Evolutionary conservation across 2,113 vertebrate species (phyloP), one percentile per base, ranked within the genome.

Genomic region (Gnathonemus echidnorhynchus): DNA sequence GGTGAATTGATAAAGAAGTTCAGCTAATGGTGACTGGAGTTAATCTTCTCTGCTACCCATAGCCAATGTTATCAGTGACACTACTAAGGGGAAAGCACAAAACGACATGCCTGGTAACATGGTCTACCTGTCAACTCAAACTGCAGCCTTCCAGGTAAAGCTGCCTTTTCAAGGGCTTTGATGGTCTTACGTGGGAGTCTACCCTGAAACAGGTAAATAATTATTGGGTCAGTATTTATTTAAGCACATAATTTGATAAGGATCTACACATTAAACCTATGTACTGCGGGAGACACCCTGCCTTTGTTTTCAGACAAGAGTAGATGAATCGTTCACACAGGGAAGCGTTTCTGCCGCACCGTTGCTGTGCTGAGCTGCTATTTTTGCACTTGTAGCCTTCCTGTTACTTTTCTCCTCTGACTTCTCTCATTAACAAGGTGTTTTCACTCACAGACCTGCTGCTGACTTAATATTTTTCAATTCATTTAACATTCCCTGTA

Each of bases 91-190:
- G 31, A 42, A 80, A 42, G 39, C n/a, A 27, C n/a, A 70, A 35
- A 74, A 49, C 8, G 8, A 24, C 11, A 35, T 62, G 42, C 9
- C n/a, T 19, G 3, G 5, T 4, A 86, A n/a, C 42, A 49, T 46
- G 56, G 53, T 87, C 0, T 93, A 97, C 97, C 96, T 94, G 90
- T 94, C 27, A 97, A 94, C 90, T 96, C 96, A 93, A 97, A 97
- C 93, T 96, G 94, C 83, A 97, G 92, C 46, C 94, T 93, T n/a
- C 95, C 96, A 45, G 94, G 92, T 56, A 92, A 2, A 0, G 94
- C 91, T 0, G 94, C 94, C 85, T 92, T 94, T 93, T 97, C 96
- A 89, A 95, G 91, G 11, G 95, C 96, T 92, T 90, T 94, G 92
- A 97, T 94, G 91, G 95, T 94, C n/a, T 92, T 92, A 56, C 96